phyloP scores from a whole-genome alignment of 2,888 invertebrate species.

The Chironomus riparius region DNA sequence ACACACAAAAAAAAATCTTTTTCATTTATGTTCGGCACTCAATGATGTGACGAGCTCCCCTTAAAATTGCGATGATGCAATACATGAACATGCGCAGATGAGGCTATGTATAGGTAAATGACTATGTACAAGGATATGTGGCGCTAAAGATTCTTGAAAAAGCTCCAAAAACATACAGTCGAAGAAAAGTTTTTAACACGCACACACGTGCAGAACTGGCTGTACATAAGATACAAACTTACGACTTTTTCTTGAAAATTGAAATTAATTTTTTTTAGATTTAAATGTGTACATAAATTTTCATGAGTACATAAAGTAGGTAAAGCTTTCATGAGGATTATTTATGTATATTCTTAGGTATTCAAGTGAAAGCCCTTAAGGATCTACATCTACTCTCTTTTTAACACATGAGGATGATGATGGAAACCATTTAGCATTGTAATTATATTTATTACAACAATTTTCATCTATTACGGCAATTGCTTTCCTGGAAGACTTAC shows the following conservation, averaged over 20 bases:
- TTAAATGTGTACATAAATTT: too few relatives aligned
- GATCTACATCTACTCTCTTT: neutral
- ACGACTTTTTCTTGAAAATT: neutral
- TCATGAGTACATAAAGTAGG: neutral
- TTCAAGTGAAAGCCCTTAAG: neutral
- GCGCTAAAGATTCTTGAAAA: conserved; percentile 10
- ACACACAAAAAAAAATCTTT: neutral
- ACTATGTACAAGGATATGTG: neutral
- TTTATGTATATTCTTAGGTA: neutral
- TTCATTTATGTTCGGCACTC: neutral
- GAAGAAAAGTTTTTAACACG: conserved; percentile 3
- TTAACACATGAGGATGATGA: neutral
- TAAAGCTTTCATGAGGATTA: neutral
- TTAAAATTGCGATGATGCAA: neutral
- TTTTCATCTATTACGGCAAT: neutral
- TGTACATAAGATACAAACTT: neutral
- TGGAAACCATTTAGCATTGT: neutral
- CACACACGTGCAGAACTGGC: neutral
- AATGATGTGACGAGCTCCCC: neutral
- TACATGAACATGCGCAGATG: conserved; percentile 9
- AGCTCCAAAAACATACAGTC: conserved; percentile 9
- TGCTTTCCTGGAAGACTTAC: neutral
- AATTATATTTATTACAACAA: conserved; percentile 6
- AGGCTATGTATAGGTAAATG: conserved; percentile 7
- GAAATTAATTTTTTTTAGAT: neutral